Evolutionary conservation across 1,140 invertebrate genomes (phyloP).

Genomic region (Pinna nobilis): DNA sequence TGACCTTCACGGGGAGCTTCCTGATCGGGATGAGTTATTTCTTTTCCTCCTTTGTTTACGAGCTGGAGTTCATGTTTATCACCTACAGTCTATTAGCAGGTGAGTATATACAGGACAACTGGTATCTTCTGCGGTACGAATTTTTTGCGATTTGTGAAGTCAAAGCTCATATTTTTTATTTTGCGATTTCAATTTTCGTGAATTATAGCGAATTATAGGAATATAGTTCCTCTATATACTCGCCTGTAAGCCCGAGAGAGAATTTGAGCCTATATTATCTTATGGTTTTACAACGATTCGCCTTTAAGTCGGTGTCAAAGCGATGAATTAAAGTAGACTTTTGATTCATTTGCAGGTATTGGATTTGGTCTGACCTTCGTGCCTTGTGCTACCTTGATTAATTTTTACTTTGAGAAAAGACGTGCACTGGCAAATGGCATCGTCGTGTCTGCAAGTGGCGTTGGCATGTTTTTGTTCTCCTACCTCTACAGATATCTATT

Average conservation of each 20-base stretch:
- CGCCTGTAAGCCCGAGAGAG: neutral
- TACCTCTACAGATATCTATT: slow-evolving; percentile 27
- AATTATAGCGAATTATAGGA: neutral
- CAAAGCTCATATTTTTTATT: too few relatives aligned
- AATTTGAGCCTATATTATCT: neutral
- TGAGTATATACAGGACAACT: neutral
- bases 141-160: too few relatives aligned
- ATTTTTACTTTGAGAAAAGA: slow-evolving; percentile 38
- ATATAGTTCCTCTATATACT: neutral
- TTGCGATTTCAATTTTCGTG: too few relatives aligned
- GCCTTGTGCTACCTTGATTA: slow-evolving; percentile 20
- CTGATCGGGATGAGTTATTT: slow-evolving; percentile 9
- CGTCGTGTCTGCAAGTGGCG: slow-evolving; percentile 26
- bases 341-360: slow-evolving; percentile 21
- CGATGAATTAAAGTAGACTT: neutral
- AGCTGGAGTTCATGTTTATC: slow-evolving; percentile 13
- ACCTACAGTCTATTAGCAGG: slow-evolving; percentile 28
- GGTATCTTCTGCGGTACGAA: too few relatives aligned
- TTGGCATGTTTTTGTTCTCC: slow-evolving; percentile 50
- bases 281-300: too few relatives aligned
- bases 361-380: slow-evolving; percentile 22
- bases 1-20: slow-evolving; percentile 16
- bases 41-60: neutral
- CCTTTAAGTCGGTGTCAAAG: too few relatives aligned
- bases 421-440: slow-evolving; percentile 34